Conservation (phyloP, 2,888 invertebrate genomes). For the Synergus laeviventris region DNA sequence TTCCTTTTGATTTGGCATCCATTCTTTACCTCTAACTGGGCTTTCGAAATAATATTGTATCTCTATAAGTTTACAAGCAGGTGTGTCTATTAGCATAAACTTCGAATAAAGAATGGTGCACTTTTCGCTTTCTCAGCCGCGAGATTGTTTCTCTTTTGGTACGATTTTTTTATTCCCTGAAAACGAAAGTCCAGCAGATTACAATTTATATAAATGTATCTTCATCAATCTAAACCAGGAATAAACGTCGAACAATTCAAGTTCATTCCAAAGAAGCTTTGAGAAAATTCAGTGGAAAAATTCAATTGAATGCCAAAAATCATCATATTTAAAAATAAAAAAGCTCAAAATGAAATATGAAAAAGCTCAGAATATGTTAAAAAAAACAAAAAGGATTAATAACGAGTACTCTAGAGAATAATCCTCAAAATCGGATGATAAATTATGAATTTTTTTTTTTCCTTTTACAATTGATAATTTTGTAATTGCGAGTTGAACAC, state of each 20-base stretch:
- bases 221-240: neutral
- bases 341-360: no score
- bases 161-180: slow-evolving; percentile 4
- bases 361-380: no score
- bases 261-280: neutral
- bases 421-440: neutral
- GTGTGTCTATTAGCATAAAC: slow-evolving; percentile 36
- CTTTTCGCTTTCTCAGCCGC: slow-evolving; percentile 29
- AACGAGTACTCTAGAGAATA: no score
- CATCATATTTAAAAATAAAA: no score
- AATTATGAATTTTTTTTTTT: slow-evolving; percentile 1
- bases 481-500: neutral
- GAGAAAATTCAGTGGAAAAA: no score
- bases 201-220: neutral
- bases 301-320: no score
- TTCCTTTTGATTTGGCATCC: slow-evolving; percentile 17
- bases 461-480: neutral
- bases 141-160: slow-evolving; percentile 38
- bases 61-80: slow-evolving; percentile 20
- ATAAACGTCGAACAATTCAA: neutral
- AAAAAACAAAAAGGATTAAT: no score
- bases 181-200: slow-evolving; percentile 30
- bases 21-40: slow-evolving; percentile 1
- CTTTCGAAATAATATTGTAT: slow-evolving; percentile 38
- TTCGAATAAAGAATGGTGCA: slow-evolving; percentile 10